Evolutionary conservation across 2,113 vertebrate genomes (phyloP), one percentile per base, ranked within the genome.

Genomic region (Setophaga petechia): DNA sequence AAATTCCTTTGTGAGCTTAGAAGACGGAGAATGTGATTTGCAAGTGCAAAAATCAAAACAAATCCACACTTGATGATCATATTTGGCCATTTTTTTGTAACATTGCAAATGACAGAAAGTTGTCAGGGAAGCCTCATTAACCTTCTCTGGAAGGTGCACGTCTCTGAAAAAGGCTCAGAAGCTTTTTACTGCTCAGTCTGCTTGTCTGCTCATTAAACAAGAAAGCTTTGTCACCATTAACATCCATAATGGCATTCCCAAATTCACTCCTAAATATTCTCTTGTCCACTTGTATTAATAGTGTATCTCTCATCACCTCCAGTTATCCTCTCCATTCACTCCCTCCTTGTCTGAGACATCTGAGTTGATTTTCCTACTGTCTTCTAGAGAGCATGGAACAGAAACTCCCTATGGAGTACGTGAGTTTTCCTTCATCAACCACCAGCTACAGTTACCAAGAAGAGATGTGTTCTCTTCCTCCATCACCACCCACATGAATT

Each of bases 251-350:
- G 59, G 35, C 52, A 86, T 73, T 90, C 82, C 83, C 55, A 78
- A 84, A 49, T 72, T 80, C 79, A 89, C 22, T 84, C n/a, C 74
- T 76, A 76, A 83, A 73, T 49, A 59, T 22, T 28, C 41, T 77
- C 67, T 88, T 86, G 33, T 63, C 59, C 1, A 0, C 52, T 57
- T 90, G 16, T 86, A 84, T 80, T 86, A 86, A 85, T 44, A 69
- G 52, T 39, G 17, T 88, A 61, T 90, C 43, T 92, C 65, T 92
- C 76, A 46, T 90, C 88, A 72, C 72, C 86, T 95, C 84, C 59
- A 75, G 23, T 95, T 95, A 82, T 79, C 66, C 87, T 95, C 52
- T 91, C 77, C 55, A 65, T 88, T 94, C 63, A 71, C 35, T 91
- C 90, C 65, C 41, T 94, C 59, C 49, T 74, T 86, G 75, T 86